A percentile compares a stretch with the other conserved stretches of the same genome.
Evolutionary conservation across 1,140 invertebrate genomes (phyloP).

Genomic region (Melipona quadrifasciata): DNA sequence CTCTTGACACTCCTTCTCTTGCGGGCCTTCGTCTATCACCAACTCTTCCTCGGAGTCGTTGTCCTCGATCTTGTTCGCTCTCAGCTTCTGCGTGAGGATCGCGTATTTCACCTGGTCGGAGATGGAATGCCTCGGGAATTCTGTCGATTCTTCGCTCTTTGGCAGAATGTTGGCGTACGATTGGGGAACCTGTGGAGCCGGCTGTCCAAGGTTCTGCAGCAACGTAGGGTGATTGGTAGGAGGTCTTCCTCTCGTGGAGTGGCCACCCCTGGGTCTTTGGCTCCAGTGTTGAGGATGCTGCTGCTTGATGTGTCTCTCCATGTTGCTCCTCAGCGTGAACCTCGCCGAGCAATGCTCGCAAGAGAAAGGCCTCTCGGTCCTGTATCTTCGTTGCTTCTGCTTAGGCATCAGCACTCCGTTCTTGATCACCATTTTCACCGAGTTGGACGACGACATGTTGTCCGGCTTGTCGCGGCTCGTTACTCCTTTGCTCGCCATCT

Average conservation of each 20-base stretch:
- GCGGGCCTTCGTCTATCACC: constrained; percentile 86
- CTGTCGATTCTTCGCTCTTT: constrained; percentile 53
- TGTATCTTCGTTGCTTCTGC: constrained; percentile 93
- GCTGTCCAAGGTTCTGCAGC: constrained; percentile 60
- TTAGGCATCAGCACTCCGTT: constrained; percentile 94
- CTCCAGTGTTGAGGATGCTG: constrained; percentile 95
- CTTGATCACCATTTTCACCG: constrained; percentile 94
- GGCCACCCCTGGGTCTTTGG: constrained; percentile 85
- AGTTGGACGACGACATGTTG: constrained; percentile 80
- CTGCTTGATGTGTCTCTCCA: constrained; percentile 96
- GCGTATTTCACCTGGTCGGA: constrained; percentile 91
- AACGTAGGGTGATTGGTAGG: constrained; percentile 73
- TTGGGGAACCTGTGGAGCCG: constrained; percentile 50
- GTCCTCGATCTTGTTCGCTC: constrained; percentile 80
- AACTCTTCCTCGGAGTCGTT: constrained; percentile 87
- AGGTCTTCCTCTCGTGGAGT: constrained; percentile 81
- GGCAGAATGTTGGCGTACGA: constrained; percentile 64
- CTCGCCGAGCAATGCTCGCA: constrained; percentile 94
- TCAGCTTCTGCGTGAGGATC: constrained; percentile 89
- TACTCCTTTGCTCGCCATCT: constrained; percentile 46
- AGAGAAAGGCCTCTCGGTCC: constrained; percentile 94
- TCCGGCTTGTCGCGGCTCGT: constrained; percentile 67
- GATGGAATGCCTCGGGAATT: constrained; percentile 78
- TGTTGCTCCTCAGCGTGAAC: constrained; percentile 95
- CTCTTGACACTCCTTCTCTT: constrained; percentile 49